Evolutionary conservation across 2,113 vertebrate genomes (phyloP).

Genomic region (Riparia riparia): DNA sequence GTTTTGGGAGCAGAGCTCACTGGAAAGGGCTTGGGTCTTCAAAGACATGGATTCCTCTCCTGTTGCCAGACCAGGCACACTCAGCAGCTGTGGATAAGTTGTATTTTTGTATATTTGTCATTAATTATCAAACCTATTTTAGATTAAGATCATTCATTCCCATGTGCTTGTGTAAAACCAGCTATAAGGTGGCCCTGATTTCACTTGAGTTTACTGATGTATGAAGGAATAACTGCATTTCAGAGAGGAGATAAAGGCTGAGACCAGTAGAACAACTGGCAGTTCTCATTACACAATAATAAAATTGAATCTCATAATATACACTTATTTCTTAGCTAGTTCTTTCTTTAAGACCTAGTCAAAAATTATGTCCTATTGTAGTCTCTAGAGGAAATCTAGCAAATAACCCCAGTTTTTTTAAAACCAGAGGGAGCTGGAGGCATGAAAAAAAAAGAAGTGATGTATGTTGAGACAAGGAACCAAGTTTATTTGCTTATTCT

Average conservation of each 20-base stretch:
- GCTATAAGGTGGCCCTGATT: accelerated
- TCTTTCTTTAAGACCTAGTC: neutral
- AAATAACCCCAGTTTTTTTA: neutral
- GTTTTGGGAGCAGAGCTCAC: neutral
- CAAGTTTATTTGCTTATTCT: slow-evolving; percentile 26
- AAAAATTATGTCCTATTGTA: neutral
- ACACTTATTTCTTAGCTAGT: neutral
- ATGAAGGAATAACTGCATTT: neutral
- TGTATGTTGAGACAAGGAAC: neutral
- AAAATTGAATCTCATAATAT: neutral
- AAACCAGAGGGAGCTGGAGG: neutral
- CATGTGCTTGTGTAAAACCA: neutral
- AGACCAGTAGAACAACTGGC: neutral
- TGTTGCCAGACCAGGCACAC: neutral
- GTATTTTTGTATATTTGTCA: neutral
- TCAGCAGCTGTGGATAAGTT: neutral
- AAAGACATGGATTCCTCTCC: neutral
- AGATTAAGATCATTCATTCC: neutral
- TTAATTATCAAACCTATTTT: neutral
- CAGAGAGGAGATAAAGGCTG: neutral
- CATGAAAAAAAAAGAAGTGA: neutral
- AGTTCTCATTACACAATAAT: neutral
- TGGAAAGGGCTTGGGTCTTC: neutral
- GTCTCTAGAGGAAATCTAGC: neutral
- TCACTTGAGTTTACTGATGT: neutral